Base-by-base conservation (phyloP, 2,888 invertebrate species). In the Drosophila algonquin region DNA sequence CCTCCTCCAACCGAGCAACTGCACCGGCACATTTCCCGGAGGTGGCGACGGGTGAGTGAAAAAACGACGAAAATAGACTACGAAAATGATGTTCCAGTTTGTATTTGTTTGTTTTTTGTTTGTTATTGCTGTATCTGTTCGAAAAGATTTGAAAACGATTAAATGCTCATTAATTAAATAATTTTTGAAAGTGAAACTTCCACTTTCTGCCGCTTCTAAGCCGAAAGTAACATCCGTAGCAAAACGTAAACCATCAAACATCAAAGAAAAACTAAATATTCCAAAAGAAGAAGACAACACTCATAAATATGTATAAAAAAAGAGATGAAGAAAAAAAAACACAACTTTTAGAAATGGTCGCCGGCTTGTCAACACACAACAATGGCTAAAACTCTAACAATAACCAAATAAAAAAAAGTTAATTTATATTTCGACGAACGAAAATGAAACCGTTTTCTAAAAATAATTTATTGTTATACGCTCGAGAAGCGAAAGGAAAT, bases 361-460 rank as follows among this genome's bases (percentile, higher is more conserved):
- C 65, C 74, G 44, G 40, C 40, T 7, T 40, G 40, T 40, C 40
- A 40, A 40, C 40, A 40, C 63, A 63, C 45, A 79, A 62, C 32
- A 45, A 27, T 54, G 16, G 62, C 45, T n/a, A 52, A n/a, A 40
- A 54, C n/a, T 47, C 16, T 45, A 45, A 6, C 47, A 59, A 46
- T 47, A 57, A 57, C 51, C 16, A 52, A 21, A 21, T 18, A 21
- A 58, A 35, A 44, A 58, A 57, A 48, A 44, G 65, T 59, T 77
- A 74, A 59, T 78, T 78, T 80, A 75, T 75, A 78, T 77, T 78
- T 40, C 40, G 40, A 40, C 58, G 16, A 61, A 70, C 70, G 67
- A 67, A 87, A 86, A 83, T 73, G 76, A 83, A 84, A 83, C 84
- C 73, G 84, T 86, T 88, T 88, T 77, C 82, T 81, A 82, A 82